Percentiles rank a stretch among this genome's conserved stretches.
These are phyloP conservation scores for Phyllopteryx taeniolatus DNA, from an alignment of 2,113 vertebrate genomes.

Conservation along the genomic window DNA sequence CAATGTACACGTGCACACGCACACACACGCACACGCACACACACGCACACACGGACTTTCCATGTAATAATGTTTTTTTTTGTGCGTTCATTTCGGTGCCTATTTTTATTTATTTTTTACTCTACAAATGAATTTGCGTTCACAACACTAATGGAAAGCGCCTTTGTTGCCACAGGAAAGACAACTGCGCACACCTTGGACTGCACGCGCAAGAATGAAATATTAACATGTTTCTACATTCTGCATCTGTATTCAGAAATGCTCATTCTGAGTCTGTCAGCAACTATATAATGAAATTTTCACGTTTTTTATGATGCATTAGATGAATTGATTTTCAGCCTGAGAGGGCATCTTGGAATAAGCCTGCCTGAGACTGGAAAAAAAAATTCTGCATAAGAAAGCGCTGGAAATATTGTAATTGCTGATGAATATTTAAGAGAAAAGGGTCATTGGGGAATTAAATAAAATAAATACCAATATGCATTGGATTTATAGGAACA, in stretches of 20 bases:
- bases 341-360: slow-evolving; percentile 21
- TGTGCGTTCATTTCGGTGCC: not conserved
- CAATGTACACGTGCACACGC: slow-evolving; percentile 6
- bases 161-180: slow-evolving; percentile 13
- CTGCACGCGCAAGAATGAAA: slow-evolving; percentile 7
- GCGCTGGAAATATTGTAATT: slow-evolving; percentile 11
- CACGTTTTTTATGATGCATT: slow-evolving; percentile 35
- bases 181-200: slow-evolving; percentile 21
- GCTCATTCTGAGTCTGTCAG: slow-evolving; percentile 18
- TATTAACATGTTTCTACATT: slow-evolving; percentile 21
- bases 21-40: slow-evolving; percentile 13
- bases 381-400: slow-evolving; percentile 7
- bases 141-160: slow-evolving; percentile 7
- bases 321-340: slow-evolving; percentile 37
- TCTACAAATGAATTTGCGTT: not conserved
- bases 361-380: slow-evolving; percentile 13
- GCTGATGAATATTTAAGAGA: slow-evolving; percentile 15
- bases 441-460: not conserved
- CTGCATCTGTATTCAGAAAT: slow-evolving; percentile 8
- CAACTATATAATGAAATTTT: slow-evolving; percentile 12
- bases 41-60: not conserved
- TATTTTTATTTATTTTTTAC: not conserved
- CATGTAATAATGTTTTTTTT: not conserved
- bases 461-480: not conserved
- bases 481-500: not conserved